Conservation (phyloP, 2,888 invertebrate species). For the Stenichneumon culpator region DNA sequence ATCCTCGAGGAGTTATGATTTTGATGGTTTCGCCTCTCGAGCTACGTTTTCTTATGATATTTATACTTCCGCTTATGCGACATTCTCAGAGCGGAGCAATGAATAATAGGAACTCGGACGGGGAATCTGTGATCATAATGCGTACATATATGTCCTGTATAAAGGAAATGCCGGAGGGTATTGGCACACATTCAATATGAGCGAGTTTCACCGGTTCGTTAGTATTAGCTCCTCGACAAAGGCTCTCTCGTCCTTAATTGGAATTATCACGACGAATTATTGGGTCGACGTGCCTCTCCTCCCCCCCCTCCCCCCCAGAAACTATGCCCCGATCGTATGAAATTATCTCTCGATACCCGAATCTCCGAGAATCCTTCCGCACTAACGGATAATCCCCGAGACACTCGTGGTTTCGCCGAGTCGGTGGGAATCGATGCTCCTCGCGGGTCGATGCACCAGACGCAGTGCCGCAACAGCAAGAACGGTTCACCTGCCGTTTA, state of each 20-base stretch:
- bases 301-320: not conserved
- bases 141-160: not conserved
- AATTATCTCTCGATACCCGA: constrained; percentile 44
- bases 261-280: constrained; percentile 40
- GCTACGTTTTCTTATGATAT: not conserved
- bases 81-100: not conserved
- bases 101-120: too few species aligned
- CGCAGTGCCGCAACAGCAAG: not conserved
- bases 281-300: not conserved
- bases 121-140: not conserved
- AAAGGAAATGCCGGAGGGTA: not conserved
- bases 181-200: not conserved
- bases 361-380: constrained; percentile 34
- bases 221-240: constrained; percentile 11
- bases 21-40: not conserved
- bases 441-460: constrained; percentile 30
- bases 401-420: not conserved
- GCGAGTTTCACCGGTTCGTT: not conserved
- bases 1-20: not conserved
- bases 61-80: not conserved
- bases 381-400: constrained; percentile 19
- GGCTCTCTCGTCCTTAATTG: constrained; percentile 25
- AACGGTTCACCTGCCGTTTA: not conserved
- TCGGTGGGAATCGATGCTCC: not conserved
- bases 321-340: constrained; percentile 20